Evolutionary conservation across 2,113 vertebrate genomes (phyloP).

Genomic region (Dissostichus mawsoni): DNA sequence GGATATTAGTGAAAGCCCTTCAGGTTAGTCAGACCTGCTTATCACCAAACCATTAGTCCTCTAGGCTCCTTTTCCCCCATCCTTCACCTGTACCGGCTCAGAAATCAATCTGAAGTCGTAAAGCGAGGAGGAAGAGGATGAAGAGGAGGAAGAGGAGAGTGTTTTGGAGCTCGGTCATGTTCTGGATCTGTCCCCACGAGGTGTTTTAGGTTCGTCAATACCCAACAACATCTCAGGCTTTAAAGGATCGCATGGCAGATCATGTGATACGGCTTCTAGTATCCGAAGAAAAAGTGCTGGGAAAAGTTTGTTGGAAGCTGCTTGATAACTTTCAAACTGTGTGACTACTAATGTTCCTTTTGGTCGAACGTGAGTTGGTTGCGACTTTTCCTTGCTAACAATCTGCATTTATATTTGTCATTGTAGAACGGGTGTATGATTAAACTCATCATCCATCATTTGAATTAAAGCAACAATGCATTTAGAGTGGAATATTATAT

Average conservation of each 20-base stretch:
- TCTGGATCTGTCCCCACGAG: slow-evolving; percentile 22
- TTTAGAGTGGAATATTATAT: no score
- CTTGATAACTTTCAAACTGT: background rate
- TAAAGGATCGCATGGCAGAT: slow-evolving; percentile 41
- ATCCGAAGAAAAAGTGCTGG: no score
- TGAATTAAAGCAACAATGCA: no score
- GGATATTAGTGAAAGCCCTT: slow-evolving; percentile 73
- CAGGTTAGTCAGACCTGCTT: slow-evolving; percentile 65
- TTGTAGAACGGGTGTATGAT: background rate
- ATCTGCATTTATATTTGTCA: background rate
- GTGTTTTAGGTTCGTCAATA: slow-evolving; percentile 9
- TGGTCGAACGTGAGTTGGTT: no score
- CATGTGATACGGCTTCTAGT: background rate
- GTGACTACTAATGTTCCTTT: background rate
- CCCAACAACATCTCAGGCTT: slow-evolving; percentile 41
- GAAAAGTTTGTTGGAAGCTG: background rate
- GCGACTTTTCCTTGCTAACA: no score
- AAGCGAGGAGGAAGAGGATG: slow-evolving; percentile 28
- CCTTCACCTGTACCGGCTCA: slow-evolving; percentile 51
- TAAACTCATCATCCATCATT: no score
- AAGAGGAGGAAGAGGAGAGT: slow-evolving; percentile 23
- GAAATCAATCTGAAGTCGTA: slow-evolving; percentile 70
- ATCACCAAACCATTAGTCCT: slow-evolving; percentile 20
- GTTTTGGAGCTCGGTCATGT: slow-evolving; percentile 19
- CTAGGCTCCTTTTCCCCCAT: slow-evolving; percentile 13